Evolutionary conservation across 2,113 vertebrate species (phyloP).

Genomic region (Plestiodon gilberti): DNA sequence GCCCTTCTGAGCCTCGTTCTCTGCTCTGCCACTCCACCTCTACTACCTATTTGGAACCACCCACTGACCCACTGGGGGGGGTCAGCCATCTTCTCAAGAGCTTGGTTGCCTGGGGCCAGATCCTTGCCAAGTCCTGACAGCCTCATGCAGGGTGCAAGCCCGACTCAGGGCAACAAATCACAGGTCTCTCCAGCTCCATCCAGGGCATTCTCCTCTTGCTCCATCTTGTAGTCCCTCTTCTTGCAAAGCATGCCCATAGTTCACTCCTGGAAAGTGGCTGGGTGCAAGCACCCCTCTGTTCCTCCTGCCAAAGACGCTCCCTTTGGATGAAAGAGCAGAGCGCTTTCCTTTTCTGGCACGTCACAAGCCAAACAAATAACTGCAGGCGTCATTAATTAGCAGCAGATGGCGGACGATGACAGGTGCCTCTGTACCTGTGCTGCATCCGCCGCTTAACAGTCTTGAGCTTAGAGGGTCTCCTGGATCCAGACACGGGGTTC

Average conservation of each 20-base stretch:
- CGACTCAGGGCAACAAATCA: background rate
- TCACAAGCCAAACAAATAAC: conserved; percentile 47
- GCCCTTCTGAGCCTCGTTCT: too few species aligned
- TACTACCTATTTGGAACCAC: too few species aligned
- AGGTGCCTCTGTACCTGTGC: conserved; percentile 51
- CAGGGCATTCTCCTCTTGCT: background rate
- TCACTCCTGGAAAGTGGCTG: background rate
- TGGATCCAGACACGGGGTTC: background rate
- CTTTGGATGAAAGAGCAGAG: background rate
- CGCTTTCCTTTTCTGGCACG: background rate
- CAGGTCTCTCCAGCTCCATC: fast-evolving
- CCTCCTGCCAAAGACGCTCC: background rate
- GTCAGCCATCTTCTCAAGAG: too few species aligned
- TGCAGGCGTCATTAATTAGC: background rate
- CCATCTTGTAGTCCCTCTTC: too few species aligned
- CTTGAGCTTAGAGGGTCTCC: conserved; percentile 28
- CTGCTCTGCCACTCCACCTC: too few species aligned
- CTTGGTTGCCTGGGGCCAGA: background rate
- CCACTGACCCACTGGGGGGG: too few species aligned
- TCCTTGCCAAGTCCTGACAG: background rate
- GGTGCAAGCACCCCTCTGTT: background rate
- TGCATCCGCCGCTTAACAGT: conserved; percentile 4
- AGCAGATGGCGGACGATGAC: conserved; percentile 42
- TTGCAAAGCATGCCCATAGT: background rate
- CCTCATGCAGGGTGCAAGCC: background rate